These are phyloP conservation scores for Odobenus rosmarus DNA, from an alignment of 2,113 vertebrate species.

Conservation along the genomic window DNA sequence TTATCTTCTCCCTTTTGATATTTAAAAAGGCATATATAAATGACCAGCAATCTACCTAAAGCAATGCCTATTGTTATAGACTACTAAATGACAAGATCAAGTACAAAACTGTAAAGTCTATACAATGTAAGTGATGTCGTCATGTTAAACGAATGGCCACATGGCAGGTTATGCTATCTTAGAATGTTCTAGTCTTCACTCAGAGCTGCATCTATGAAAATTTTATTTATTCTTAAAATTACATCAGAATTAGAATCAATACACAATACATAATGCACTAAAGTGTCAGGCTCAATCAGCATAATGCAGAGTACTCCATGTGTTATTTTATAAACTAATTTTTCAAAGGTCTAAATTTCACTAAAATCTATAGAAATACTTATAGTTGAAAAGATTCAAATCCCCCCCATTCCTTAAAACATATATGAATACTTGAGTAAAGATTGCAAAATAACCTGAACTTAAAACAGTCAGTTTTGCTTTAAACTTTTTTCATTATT, in stretches of 20 bases:
- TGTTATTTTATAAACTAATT: background rate
- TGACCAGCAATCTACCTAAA: background rate
- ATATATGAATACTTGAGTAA: background rate
- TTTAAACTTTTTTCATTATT: background rate
- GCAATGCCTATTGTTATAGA: background rate
- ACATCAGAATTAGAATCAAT: background rate
- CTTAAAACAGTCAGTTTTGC: background rate
- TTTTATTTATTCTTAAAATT: conserved; percentile 43
- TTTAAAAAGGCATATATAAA: background rate
- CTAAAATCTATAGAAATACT: background rate
- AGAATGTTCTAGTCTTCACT: background rate
- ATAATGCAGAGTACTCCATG: background rate
- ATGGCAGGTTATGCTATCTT: background rate
- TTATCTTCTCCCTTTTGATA: background rate
- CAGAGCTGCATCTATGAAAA: background rate
- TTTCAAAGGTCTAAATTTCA: background rate
- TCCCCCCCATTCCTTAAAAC: background rate
- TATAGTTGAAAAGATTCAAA: background rate
- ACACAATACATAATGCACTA: background rate
- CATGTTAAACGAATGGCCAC: background rate
- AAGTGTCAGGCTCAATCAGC: background rate
- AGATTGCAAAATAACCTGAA: background rate
- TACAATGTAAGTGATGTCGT: background rate
- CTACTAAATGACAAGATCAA: background rate
- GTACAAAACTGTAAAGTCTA: background rate